These are phyloP conservation scores for Podargus strigoides DNA, from an alignment of 2,797 vertebrate species.

Conservation along the genomic window DNA sequence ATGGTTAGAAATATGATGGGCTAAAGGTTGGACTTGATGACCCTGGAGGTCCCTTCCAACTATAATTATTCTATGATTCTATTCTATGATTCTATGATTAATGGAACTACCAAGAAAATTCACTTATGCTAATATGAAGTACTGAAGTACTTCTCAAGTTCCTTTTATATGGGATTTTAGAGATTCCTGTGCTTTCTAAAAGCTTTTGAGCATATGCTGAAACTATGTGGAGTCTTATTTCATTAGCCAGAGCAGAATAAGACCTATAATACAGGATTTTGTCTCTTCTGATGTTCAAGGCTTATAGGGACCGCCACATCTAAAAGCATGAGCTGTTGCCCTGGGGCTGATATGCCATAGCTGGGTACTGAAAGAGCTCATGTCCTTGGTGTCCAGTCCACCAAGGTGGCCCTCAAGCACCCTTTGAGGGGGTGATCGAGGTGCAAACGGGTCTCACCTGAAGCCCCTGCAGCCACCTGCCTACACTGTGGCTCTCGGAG, in stretches of 20 bases:
- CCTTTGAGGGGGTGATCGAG: accelerated
- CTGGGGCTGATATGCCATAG: neutral
- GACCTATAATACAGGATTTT: neutral
- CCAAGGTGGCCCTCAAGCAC: neutral
- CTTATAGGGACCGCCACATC: neutral
- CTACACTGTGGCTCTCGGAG: neutral
- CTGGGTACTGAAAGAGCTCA: neutral
- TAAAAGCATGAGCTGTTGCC: neutral
- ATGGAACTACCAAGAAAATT: neutral
- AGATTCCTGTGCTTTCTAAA: neutral
- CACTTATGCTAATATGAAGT: neutral
- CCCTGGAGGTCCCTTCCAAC: too few species aligned
- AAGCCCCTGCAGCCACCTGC: too few species aligned
- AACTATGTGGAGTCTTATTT: neutral
- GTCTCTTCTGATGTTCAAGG: neutral
- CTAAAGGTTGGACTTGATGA: too few species aligned
- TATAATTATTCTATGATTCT: too few species aligned
- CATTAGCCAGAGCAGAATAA: neutral
- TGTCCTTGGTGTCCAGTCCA: neutral
- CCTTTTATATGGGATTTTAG: neutral
- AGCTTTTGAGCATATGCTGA: neutral
- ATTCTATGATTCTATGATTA: too few species aligned
- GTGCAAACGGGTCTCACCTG: neutral
- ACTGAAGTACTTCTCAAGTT: neutral
- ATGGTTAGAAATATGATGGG: too few species aligned